Conservation (phyloP, 2,797 vertebrate species). For the Schizopygopsis pylzovi region DNA sequence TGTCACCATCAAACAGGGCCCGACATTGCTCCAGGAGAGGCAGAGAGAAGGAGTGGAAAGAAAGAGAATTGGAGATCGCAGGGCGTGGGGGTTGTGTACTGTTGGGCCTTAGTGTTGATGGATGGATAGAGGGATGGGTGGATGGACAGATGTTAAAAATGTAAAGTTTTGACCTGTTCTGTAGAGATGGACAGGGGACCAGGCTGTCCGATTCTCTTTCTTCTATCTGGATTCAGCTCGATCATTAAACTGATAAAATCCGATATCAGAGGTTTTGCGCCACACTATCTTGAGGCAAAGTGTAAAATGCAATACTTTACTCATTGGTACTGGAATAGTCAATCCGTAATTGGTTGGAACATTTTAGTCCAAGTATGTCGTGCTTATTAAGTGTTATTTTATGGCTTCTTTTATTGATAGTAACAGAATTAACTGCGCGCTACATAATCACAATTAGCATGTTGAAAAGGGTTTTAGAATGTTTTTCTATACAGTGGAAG, state of each 20-base stretch:
- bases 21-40: conserved; percentile 52
- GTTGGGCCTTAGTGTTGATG: conserved; percentile 53
- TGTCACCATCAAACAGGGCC: conserved; percentile 65
- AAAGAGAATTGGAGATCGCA: conserved; percentile 68
- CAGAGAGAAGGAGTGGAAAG: conserved; percentile 45
- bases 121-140: conserved; percentile 45
- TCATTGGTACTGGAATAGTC: neutral
- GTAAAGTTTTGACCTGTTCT: conserved; percentile 45
- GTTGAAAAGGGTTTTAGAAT: neutral
- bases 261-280: neutral
- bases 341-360: neutral
- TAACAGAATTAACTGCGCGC: neutral
- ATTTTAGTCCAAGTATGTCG: neutral
- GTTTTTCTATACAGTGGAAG: neutral
- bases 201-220: conserved; percentile 39
- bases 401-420: neutral
- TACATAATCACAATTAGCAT: neutral
- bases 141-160: conserved; percentile 58
- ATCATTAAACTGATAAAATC: conserved; percentile 41
- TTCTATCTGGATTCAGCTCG: conserved; percentile 34
- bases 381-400: neutral
- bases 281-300: conserved; percentile 29
- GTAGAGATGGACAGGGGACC: conserved; percentile 45
- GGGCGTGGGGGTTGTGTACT: conserved; percentile 48
- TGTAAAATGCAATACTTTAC: conserved; percentile 32